Conservation (phyloP, 2,113 vertebrate species). For the Petromus typicus region DNA sequence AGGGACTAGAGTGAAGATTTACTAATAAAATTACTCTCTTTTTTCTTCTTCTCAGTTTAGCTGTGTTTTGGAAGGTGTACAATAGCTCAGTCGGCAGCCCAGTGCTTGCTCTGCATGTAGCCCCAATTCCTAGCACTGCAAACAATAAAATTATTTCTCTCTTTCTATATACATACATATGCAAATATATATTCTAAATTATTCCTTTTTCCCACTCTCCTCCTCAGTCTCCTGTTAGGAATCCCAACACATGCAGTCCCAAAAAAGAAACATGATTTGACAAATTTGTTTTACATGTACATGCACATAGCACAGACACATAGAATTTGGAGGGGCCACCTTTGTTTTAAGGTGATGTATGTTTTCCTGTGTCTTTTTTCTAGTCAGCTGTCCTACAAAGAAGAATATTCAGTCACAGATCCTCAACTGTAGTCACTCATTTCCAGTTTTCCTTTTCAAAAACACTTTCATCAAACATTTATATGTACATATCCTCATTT, state of each 20-base stretch:
- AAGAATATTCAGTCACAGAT: not conserved
- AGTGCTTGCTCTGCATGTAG: not conserved
- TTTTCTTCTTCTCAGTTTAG: not conserved
- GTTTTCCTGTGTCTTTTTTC: not conserved
- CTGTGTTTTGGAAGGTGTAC: not conserved
- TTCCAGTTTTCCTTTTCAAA: not conserved
- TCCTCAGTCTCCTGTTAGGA: not conserved
- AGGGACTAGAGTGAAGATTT: not conserved
- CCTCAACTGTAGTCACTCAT: not conserved
- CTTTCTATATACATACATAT: not conserved
- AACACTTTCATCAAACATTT: not conserved
- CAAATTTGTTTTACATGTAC: not conserved
- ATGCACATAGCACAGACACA: not conserved
- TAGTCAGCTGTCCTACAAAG: not conserved
- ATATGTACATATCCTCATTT: not conserved
- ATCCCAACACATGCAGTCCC: not conserved
- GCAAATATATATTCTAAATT: not conserved
- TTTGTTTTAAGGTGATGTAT: not conserved
- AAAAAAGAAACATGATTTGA: not conserved
- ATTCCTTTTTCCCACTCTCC: not conserved
- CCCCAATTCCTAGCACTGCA: not conserved
- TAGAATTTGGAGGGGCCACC: not conserved
- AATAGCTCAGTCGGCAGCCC: not conserved
- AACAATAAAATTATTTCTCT: not conserved
- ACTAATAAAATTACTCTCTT: conserved; percentile 32